Conservation (phyloP, 1,140 invertebrate species). For the Octopus bimaculoides region DNA sequence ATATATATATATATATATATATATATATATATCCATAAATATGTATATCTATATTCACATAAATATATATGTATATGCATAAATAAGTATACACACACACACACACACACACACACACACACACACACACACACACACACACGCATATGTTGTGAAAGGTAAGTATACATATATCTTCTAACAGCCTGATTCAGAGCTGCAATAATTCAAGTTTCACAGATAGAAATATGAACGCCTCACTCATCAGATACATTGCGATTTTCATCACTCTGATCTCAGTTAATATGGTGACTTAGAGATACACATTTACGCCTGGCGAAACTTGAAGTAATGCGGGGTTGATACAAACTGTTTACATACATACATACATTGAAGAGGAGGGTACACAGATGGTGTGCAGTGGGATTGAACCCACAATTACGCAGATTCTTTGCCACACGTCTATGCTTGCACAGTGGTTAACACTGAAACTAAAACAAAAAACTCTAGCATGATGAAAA, state of each 20-base stretch:
- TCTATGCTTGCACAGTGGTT: too few relatives aligned
- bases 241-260: neutral
- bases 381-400: too few relatives aligned
- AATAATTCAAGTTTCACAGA: neutral
- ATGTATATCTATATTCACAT: neutral
- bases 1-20: neutral
- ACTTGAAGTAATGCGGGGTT: neutral
- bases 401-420: too few relatives aligned
- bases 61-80: neutral
- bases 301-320: neutral
- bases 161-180: neutral
- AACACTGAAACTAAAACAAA: too few relatives aligned
- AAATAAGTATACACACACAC: neutral
- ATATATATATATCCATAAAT: neutral
- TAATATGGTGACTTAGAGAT: neutral
- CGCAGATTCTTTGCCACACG: too few relatives aligned
- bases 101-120: conserved; percentile 34
- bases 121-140: neutral
- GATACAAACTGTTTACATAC: too few relatives aligned
- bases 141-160: neutral
- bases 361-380: too few relatives aligned
- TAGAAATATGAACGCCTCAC: neutral
- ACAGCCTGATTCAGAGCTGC: neutral
- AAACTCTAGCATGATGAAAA: too few relatives aligned
- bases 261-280: neutral